Conservation (phyloP, 2,888 invertebrate species). For the Colletes collaris region DNA sequence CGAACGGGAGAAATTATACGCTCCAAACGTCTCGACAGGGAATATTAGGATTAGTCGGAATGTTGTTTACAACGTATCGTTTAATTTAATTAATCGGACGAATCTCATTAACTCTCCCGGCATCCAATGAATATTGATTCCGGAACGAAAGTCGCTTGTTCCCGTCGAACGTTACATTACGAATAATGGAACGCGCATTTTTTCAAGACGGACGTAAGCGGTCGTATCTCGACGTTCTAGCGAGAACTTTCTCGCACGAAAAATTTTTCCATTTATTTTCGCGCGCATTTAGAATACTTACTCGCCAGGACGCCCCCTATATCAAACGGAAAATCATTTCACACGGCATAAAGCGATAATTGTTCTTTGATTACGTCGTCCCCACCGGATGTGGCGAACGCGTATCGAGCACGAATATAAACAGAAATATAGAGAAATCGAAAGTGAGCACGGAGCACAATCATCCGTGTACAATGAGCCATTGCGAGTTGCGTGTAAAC, state of each 20-base stretch:
- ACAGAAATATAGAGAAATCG: slow-evolving; percentile 22
- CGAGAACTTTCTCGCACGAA: neutral
- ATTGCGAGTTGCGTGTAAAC: neutral
- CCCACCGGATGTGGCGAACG: no score
- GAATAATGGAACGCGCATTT: slow-evolving; percentile 11
- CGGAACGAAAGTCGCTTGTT: neutral
- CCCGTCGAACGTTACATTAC: slow-evolving; percentile 5
- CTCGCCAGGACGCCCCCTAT: neutral
- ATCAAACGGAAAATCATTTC: slow-evolving; percentile 18
- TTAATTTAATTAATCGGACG: slow-evolving; percentile 19
- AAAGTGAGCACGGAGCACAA: slow-evolving; percentile 9
- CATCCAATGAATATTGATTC: slow-evolving; percentile 30
- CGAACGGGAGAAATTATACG: neutral
- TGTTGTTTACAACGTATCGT: neutral
- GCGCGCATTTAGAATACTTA: neutral
- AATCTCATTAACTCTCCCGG: slow-evolving; percentile 8
- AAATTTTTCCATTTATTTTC: no score
- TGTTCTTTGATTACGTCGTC: neutral
- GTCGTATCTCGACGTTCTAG: neutral
- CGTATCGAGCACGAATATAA: neutral
- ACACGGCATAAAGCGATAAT: neutral
- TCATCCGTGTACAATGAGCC: slow-evolving; percentile 25
- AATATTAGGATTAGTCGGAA: slow-evolving; percentile 24
- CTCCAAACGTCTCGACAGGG: neutral
- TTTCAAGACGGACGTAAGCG: neutral